Evolutionary conservation across 2,888 invertebrate species (phyloP), one percentile per base, ranked within the genome.

Genomic region (Cartodere bifasciata): DNA sequence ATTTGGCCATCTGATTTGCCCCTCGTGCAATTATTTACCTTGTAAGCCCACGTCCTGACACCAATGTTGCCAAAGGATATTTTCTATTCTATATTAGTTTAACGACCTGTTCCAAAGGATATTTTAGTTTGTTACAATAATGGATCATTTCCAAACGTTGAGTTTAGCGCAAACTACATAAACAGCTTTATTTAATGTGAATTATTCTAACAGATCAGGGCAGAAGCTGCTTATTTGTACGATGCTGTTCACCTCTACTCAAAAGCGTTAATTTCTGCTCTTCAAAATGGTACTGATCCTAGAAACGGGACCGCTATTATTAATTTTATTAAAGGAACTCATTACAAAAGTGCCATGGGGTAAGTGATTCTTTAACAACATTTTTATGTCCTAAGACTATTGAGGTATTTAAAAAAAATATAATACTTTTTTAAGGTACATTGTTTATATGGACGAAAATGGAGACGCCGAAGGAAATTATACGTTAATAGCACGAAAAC

Each of bases 381-480:
- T 20, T n/a, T 20, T 20, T 20, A 20, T 20, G 6, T 20, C n/a
- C n/a, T 20, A 20, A 20, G n/a, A 20, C n/a, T 6, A 13, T 26
- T 14, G 10, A 4, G 13, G 10, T 26, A 13, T 26, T 26, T 3
- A 3, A 26, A 14, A n/a, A 14, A 2, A 26, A 5, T 13, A n/a
- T n/a, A n/a, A n/a, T 13, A 26, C 6, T 37, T 29, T 28, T 46
- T 45, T n/a, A 55, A 86, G 91, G 23, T 91, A 88, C 57, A 78
- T 82, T 66, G 80, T 85, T n/a, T 80, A 84, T 51, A 87, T 92
- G 72, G 90, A 92, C 57, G 79, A 82, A 47, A 81, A 84, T 48
- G 91, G 88, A 0, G 91, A 92, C 52, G 86, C 91, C 0, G 87
- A 87, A 51, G 92, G 92, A 7, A 92, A 92, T 68, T 92, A 90